Evolutionary conservation across 2,113 vertebrate species (phyloP).

Genomic region (Urocolius indicus): DNA sequence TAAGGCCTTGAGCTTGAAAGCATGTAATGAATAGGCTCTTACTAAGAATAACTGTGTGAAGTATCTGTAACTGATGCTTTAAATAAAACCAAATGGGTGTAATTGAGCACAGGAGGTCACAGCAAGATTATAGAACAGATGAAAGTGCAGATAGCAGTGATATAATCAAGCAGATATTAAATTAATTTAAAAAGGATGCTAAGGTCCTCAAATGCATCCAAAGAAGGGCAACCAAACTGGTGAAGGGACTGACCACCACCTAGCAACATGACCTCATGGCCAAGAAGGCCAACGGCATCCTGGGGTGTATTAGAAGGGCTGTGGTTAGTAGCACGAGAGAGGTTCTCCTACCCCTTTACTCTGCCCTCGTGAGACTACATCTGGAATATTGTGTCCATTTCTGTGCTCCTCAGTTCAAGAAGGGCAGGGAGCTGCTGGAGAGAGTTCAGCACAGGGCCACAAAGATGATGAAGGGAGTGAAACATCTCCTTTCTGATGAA

Average conservation of each 20-base stretch:
- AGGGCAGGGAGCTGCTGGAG: too few relatives aligned
- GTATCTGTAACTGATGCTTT: background rate
- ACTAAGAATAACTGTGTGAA: background rate
- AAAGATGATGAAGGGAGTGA: too few relatives aligned
- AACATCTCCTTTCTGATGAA: too few relatives aligned
- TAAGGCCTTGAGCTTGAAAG: background rate
- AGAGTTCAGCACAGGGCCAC: too few relatives aligned
- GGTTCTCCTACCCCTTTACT: too few relatives aligned
- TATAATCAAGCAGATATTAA: background rate
- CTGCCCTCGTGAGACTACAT: too few relatives aligned
- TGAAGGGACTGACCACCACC: background rate
- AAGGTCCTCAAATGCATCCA: background rate
- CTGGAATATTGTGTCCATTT: too few relatives aligned
- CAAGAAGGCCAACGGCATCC: too few relatives aligned
- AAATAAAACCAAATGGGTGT: background rate
- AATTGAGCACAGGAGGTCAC: background rate
- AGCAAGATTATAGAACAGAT: background rate
- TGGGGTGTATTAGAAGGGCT: too few relatives aligned
- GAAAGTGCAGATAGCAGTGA: background rate
- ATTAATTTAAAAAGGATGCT: background rate
- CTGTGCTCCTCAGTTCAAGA: too few relatives aligned
- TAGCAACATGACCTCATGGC: too few relatives aligned
- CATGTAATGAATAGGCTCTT: fast-evolving
- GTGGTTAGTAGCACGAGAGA: too few relatives aligned
- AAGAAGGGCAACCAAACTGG: background rate